Evolutionary conservation across 2,888 invertebrate genomes (phyloP).

Genomic region (Callinectes sapidus): DNA sequence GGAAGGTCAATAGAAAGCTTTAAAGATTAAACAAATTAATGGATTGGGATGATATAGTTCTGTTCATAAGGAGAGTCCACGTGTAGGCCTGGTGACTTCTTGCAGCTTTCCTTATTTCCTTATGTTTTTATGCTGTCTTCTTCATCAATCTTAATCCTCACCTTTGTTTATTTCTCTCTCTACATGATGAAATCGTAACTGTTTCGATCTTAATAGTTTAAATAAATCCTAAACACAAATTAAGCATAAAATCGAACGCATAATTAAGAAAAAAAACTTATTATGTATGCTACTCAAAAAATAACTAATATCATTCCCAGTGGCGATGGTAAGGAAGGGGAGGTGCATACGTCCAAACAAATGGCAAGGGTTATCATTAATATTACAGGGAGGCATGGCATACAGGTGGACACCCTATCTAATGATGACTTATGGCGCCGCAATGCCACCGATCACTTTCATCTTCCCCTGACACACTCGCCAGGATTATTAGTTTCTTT

Average conservation of each 20-base stretch:
- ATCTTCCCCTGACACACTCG: neutral
- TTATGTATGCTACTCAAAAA: neutral
- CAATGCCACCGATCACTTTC: neutral
- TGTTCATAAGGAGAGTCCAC: no score
- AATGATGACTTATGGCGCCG: conserved; percentile 25
- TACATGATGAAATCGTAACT: neutral
- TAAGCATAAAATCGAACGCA: neutral
- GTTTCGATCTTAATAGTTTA: neutral
- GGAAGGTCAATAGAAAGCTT: no score
- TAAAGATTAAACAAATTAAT: no score
- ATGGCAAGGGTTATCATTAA: neutral
- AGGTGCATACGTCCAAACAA: neutral
- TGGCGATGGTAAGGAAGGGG: neutral
- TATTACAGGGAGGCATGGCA: neutral
- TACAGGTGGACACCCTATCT: neutral
- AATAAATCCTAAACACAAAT: neutral
- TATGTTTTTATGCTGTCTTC: no score
- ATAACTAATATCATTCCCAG: neutral
- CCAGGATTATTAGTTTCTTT: neutral
- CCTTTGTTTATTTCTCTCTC: neutral
- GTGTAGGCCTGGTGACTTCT: no score
- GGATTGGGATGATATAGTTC: no score
- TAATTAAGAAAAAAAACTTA: neutral
- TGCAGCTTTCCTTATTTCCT: no score
- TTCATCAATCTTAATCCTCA: no score